Conservation (phyloP, 2,797 vertebrate species). For the Scomberomorus guttatus region DNA sequence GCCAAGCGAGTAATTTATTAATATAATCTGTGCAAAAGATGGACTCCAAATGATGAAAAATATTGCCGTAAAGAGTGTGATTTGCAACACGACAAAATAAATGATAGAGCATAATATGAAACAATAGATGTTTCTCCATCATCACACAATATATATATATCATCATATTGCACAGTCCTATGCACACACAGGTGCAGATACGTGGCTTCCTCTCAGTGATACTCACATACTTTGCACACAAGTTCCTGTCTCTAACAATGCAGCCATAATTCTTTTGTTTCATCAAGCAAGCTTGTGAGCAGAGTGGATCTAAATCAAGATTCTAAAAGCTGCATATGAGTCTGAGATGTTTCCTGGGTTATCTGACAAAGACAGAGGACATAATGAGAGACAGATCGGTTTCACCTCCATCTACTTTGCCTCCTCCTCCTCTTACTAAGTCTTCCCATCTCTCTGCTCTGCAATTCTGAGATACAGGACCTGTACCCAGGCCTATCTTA, state of each 20-base stretch:
- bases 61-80: no score
- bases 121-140: no score
- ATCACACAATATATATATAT: no score
- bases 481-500: constrained; percentile 52
- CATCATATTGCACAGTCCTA: no score
- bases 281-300: constrained; percentile 58
- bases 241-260: constrained; percentile 72
- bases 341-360: constrained; percentile 82
- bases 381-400: constrained; percentile 82
- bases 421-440: constrained; percentile 61
- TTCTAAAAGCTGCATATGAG: constrained; percentile 72
- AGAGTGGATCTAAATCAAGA: constrained; percentile 77
- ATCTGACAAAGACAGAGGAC: constrained; percentile 82
- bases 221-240: constrained; percentile 56
- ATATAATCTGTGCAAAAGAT: no score
- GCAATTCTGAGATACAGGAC: constrained; percentile 64
- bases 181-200: constrained; percentile 38
- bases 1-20: no score
- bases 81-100: no score
- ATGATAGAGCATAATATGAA: no score
- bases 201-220: constrained; percentile 48
- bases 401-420: constrained; percentile 77
- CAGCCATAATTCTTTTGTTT: constrained; percentile 75
- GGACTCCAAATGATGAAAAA: no score
- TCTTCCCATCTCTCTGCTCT: constrained; percentile 48